A percentile compares a stretch with the other conserved stretches of the same genome.
phyloP scores from a whole-genome alignment of 2,888 invertebrate genomes.

The Eurytoma californica region DNA sequence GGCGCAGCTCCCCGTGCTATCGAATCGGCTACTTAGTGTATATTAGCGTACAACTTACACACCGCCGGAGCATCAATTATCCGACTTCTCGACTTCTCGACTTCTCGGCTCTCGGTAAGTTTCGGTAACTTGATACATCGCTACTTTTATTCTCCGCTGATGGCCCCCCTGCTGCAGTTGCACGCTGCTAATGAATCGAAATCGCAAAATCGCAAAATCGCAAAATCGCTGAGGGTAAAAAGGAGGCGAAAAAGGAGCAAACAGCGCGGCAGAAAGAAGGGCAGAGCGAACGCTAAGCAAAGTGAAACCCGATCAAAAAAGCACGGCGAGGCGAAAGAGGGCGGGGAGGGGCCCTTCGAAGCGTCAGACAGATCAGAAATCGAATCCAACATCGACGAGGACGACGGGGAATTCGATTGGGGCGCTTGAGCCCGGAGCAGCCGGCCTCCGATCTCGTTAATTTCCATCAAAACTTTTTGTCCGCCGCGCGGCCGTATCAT shows the following conservation, averaged over 20 bases:
- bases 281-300: slow-evolving; percentile 27
- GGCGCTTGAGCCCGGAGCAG: neutral
- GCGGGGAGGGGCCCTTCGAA: slow-evolving; percentile 3
- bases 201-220: neutral
- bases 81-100: neutral
- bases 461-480: slow-evolving; percentile 53
- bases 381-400: slow-evolving; percentile 35
- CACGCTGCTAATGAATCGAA: neutral
- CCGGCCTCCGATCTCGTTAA: slow-evolving; percentile 50
- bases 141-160: neutral
- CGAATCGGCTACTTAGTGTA: slow-evolving; percentile 9
- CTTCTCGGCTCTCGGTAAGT: neutral
- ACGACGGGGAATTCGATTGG: slow-evolving; percentile 28
- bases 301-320: slow-evolving; percentile 42
- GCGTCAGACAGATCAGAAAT: slow-evolving; percentile 34
- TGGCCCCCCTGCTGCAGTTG: neutral
- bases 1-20: neutral
- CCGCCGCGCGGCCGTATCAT: slow-evolving; percentile 46
- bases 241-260: neutral
- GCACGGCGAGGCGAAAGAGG: slow-evolving; percentile 33
- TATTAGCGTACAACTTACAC: slow-evolving; percentile 19
- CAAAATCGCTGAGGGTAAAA: neutral
- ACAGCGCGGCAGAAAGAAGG: neutral
- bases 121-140: slow-evolving; percentile 21
- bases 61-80: neutral